phyloP scores from a whole-genome alignment of 2,113 vertebrate species.

The Brachyistius frenatus region DNA sequence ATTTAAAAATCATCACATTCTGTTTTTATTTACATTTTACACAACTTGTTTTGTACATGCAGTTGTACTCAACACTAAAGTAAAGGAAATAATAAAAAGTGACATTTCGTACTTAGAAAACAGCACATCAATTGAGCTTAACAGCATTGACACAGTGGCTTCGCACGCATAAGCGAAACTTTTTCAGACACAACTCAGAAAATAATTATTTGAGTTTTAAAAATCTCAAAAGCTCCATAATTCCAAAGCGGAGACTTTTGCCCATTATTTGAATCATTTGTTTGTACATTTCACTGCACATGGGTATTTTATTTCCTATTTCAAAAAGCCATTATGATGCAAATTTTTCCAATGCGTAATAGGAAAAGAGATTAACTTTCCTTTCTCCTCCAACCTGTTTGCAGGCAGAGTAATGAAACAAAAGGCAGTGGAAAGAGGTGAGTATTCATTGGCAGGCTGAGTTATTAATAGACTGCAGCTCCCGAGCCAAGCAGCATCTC shows the following conservation, averaged over 20 bases:
- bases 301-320: constrained; percentile 29
- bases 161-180: not conserved
- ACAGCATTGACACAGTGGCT: not conserved
- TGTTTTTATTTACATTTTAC: too few species aligned
- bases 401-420: constrained; percentile 31
- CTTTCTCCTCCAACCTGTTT: constrained; percentile 39
- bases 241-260: not conserved
- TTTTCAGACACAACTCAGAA: constrained; percentile 3
- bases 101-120: not conserved
- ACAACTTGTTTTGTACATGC: not conserved
- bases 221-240: not conserved
- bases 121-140: not conserved
- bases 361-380: constrained; percentile 29
- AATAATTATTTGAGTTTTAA: constrained; percentile 9
- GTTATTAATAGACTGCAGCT: constrained; percentile 61
- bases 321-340: constrained; percentile 33
- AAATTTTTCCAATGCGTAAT: constrained; percentile 13
- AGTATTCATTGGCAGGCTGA: constrained; percentile 24
- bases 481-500: constrained; percentile 41
- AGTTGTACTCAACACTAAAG: not conserved
- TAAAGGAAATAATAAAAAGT: not conserved
- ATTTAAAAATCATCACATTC: too few species aligned
- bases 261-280: constrained; percentile 4
- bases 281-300: constrained; percentile 11
- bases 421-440: constrained; percentile 3